Conservation (phyloP, 1,140 invertebrate species). For the Drosophila sechellia region DNA sequence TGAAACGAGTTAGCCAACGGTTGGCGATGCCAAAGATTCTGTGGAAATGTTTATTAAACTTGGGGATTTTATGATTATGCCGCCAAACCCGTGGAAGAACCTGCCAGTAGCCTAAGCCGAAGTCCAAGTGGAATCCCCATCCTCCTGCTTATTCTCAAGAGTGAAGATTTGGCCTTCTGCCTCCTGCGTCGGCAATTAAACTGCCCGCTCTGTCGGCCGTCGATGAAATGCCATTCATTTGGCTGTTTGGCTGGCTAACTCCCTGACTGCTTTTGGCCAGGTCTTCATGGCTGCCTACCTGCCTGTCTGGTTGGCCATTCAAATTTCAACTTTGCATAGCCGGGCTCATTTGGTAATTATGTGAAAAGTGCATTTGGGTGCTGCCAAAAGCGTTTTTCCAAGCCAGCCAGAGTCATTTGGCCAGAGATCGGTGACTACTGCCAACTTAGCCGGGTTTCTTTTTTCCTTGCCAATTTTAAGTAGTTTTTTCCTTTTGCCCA, state of each 20-base stretch:
- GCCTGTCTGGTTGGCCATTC: conserved; percentile 58
- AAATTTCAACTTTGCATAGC: conserved; percentile 74
- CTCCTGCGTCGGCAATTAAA: conserved; percentile 78
- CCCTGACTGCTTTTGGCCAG: conserved; percentile 29
- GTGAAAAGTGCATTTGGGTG: conserved; percentile 77
- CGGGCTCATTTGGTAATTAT: conserved; percentile 80
- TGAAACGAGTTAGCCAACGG: conserved; percentile 73
- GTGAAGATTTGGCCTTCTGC: conserved; percentile 19
- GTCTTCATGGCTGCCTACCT: conserved; percentile 33
- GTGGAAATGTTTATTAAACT: conserved; percentile 82
- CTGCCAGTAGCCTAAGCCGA: conserved; percentile 29
- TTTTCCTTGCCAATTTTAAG: conserved; percentile 4
- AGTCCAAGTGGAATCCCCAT: conserved; percentile 8
- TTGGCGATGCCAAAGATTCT: conserved; percentile 77
- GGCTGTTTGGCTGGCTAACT: conserved; percentile 38
- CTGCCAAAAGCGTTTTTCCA: conserved; percentile 64
- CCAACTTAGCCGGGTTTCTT: conserved; percentile 18
- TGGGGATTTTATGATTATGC: conserved; percentile 81
- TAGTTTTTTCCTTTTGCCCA: conserved; percentile 6
- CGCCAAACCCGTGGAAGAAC: conserved; percentile 40
- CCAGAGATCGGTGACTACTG: conserved; percentile 38
- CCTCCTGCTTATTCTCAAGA: conserved; percentile 7
- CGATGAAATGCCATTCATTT: conserved; percentile 80
- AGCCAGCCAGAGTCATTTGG: conserved; percentile 50
- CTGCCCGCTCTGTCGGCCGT: conserved; percentile 62